Evolutionary conservation across 2,797 vertebrate genomes (phyloP).

Genomic region (Mionectes olivaceus): DNA sequence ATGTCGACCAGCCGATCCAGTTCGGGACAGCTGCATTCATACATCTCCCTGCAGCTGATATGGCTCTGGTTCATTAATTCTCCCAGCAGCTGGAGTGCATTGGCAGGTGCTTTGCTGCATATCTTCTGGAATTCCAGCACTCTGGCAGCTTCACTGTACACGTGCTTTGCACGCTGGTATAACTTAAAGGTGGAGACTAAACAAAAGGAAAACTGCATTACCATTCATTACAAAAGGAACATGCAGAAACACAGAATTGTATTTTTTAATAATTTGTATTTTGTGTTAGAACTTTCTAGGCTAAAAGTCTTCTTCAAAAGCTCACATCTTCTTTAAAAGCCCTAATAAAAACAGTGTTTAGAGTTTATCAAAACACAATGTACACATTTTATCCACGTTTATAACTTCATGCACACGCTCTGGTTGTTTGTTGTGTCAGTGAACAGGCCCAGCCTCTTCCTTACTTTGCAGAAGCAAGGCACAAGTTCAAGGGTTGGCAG

Average conservation of each 20-base stretch:
- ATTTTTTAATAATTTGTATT: background rate
- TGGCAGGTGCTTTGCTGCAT: slow-evolving; percentile 83
- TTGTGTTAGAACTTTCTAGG: background rate
- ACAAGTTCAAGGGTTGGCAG: background rate
- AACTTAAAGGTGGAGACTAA: slow-evolving; percentile 88
- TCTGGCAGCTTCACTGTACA: slow-evolving; percentile 92
- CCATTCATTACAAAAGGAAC: background rate
- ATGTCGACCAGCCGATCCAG: slow-evolving; percentile 93
- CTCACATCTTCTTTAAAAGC: background rate
- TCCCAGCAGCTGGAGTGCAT: slow-evolving; percentile 84
- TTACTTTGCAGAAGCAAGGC: background rate
- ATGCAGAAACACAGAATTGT: background rate
- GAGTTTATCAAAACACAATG: background rate
- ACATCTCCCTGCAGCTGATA: slow-evolving; percentile 92
- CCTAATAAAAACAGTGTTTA: background rate
- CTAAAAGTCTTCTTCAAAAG: background rate
- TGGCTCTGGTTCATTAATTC: slow-evolving; percentile 96
- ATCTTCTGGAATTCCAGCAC: slow-evolving; percentile 89
- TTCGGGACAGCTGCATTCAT: slow-evolving; percentile 95
- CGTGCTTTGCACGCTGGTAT: slow-evolving; percentile 92
- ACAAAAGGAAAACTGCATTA: background rate
- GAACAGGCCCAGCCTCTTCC: background rate
- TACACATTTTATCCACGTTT: background rate
- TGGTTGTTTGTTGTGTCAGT: background rate
- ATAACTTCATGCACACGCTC: background rate